Evolutionary conservation across 2,113 vertebrate genomes (phyloP), one percentile per base, ranked within the genome.

Genomic region (Pelecanoides urinatrix): DNA sequence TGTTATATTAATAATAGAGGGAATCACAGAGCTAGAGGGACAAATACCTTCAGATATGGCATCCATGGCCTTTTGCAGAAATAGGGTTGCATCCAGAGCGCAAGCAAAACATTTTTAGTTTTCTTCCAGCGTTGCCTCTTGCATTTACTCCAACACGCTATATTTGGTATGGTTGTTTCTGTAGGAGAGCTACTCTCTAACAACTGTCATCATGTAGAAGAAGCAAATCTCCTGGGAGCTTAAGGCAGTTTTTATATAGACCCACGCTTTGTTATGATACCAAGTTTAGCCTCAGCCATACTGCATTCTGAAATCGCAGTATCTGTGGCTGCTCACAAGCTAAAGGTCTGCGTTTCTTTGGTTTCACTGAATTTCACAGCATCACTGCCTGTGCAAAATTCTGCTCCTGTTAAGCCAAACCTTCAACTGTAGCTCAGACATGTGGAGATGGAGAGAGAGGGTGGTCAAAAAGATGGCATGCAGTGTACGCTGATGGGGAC

Each of bases 231-330:
- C 53, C 40, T 72, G 84, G 66, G 70, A 87, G 66, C 47, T 96
- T 86, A 88, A 92, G 65, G 40, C 68, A 84, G 83, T 44, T 96
- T 86, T 80, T 92, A 49, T 79, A 90, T 94, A 95, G 87, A 85
- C 47, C 49, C 70, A 72, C 12, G 1, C 74, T 92, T 95, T 94
- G 73, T 96, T 96, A 78, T 65, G 86, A 78, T 91, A 91, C 84
- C 80, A 82, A 87, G 65, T 91, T 96, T 89, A 94, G 76, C 65
- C 52, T 76, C 91, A 85, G 73, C 40, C 49, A 22, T 63, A 30
- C 70, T 29, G 49, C 45, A 36, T 14, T 17, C 61, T 68, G 56
- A 86, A 90, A 85, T 72, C 36, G 40, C n/a, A 23, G 45, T 6
- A 53, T n/a, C 67, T 88, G 40, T 17, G 30, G 79, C 71, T 80